phyloP scores from a whole-genome alignment of 2,888 invertebrate species.

The Heteromurus nitidus region DNA sequence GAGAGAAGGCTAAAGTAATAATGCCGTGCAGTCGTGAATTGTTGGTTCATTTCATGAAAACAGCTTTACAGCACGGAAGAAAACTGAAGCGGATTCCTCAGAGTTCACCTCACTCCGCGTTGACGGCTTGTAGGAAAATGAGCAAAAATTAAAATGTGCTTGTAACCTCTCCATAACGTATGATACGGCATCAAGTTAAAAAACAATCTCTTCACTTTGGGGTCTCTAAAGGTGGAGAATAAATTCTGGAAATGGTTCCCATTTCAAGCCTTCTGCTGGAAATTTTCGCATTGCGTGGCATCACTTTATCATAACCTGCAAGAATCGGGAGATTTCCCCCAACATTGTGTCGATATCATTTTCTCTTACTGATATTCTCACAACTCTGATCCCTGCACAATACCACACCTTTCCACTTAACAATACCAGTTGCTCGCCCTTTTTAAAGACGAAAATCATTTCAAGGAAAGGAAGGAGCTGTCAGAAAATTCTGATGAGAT shows the following conservation, averaged over 20 bases:
- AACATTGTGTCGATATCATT: too few species aligned
- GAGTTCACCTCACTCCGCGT: constrained; percentile 33
- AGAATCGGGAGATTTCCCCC: too few species aligned
- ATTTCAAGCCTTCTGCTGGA: too few species aligned
- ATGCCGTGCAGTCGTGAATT: constrained; percentile 13
- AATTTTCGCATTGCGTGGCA: too few species aligned
- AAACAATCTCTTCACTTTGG: neutral
- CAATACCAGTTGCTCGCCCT: too few species aligned
- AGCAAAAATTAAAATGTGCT: neutral
- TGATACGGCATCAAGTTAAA: neutral
- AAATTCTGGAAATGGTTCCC: too few species aligned
- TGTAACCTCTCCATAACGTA: neutral
- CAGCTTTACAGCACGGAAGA: constrained; percentile 16
- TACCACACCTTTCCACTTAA: too few species aligned
- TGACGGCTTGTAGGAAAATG: constrained; percentile 20
- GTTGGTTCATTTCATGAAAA: constrained; percentile 20
- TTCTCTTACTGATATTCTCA: too few species aligned
- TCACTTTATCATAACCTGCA: too few species aligned
- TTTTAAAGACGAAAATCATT: constrained; percentile 11
- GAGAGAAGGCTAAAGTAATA: neutral
- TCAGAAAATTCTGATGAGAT: constrained; percentile 10
- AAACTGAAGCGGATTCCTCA: constrained; percentile 46
- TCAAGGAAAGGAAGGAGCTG: constrained; percentile 17
- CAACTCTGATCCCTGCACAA: too few species aligned
- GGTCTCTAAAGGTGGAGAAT: too few species aligned